phyloP scores from a whole-genome alignment of 1,140 invertebrate species.

The Leptonema lineaticorne region DNA sequence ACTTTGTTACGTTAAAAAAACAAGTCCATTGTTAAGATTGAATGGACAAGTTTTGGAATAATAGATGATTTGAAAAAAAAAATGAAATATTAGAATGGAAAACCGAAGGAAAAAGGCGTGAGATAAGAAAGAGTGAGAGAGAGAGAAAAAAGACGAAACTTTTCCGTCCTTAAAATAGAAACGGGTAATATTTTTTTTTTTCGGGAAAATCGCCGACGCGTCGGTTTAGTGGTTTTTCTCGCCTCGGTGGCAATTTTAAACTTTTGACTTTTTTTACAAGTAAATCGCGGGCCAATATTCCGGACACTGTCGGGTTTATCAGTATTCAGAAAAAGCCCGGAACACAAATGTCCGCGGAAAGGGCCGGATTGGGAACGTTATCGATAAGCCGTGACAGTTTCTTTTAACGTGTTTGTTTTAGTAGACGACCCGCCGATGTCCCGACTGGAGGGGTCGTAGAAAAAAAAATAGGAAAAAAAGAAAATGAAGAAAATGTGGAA shows the following conservation, averaged over 20 bases:
- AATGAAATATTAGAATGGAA: too few species aligned
- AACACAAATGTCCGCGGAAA: not conserved
- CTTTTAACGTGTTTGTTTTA: constrained; percentile 16
- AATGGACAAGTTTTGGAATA: not conserved
- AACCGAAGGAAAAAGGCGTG: too few species aligned
- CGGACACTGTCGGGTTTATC: not conserved
- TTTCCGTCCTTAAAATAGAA: too few species aligned
- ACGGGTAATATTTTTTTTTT: too few species aligned
- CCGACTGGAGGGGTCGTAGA: too few species aligned
- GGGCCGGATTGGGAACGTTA: not conserved
- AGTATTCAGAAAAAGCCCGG: constrained; percentile 4
- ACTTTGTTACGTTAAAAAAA: too few species aligned
- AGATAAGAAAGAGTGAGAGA: too few species aligned
- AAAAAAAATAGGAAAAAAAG: too few species aligned
- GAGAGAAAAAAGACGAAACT: too few species aligned
- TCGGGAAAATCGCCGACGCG: not conserved
- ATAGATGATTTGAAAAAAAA: not conserved
- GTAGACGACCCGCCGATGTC: not conserved
- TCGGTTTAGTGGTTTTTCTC: not conserved
- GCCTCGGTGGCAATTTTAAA: constrained; percentile 5
- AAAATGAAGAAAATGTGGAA: too few species aligned
- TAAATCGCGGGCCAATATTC: constrained; percentile 13
- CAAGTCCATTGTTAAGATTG: too few species aligned
- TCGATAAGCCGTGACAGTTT: constrained; percentile 14
- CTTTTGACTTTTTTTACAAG: not conserved